Base-by-base conservation (phyloP, 2,888 invertebrate species). In the Automeris io region DNA sequence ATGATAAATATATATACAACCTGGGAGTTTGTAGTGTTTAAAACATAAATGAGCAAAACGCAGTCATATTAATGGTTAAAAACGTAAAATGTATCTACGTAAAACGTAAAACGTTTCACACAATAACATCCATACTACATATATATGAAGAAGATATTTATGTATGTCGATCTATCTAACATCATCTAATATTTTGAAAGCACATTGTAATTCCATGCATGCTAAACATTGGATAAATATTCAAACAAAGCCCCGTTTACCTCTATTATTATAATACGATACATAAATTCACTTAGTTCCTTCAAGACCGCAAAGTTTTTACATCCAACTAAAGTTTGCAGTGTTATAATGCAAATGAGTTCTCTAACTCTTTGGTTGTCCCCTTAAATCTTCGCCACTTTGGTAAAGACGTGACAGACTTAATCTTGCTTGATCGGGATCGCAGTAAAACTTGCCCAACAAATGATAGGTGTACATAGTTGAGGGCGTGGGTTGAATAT, bases 311-410 rank as follows among this genome's bases (percentile, higher is more conserved):
- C 72, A 65, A 78, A 77, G 55, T 75, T 76, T 76, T 74, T 73
- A 74, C 73, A 70, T 70, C 64, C 60, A 26, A 55, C 34, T 18
- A 9, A 35, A 35, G 23, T 39, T 71, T 66, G 64, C 63, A 61
- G 57, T 69, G 65, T 73, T 71, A 68, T 62, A 65, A 74, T 73
- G 75, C 67, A 74, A 73, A 76, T 70, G 61, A 73, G 70, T 70
- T 70, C 53, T 54, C 56, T 56, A 70, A 70, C 64, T 73, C 54
- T 49, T 55, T 44, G 54, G 26, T 26, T 26, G 26, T 26, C 54
- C 54, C 46, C 40, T 55, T 65, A 64, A 67, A 70, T 61, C 59
- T 59, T 54, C 43, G 18, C 31, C 16, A 23, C 13, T 36, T 36
- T 26, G 13, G 44, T 46, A 45, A 52, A 50, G 55, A 52, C 51